These are phyloP conservation scores for Nomada lathburiana DNA, from an alignment of 2,888 invertebrate genomes.

Conservation along the genomic window DNA sequence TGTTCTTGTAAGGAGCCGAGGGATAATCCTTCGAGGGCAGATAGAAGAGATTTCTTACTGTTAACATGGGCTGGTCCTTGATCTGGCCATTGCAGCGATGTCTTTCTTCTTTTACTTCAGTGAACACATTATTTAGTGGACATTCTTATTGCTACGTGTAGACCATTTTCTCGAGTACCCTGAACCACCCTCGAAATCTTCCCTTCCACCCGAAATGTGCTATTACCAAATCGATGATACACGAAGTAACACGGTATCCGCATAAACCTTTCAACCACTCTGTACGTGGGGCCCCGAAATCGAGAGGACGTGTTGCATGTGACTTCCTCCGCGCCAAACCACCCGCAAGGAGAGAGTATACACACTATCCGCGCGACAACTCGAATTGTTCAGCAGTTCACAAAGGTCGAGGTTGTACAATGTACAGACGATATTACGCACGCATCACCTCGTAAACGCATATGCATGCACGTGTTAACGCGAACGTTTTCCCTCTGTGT, in stretches of 20 bases:
- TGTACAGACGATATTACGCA: conserved; percentile 40
- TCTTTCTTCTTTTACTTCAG: background rate
- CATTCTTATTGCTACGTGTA: no score
- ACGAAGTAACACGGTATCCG: no score
- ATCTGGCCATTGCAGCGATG: background rate
- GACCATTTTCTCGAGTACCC: no score
- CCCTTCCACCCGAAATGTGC: no score
- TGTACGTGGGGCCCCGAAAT: background rate
- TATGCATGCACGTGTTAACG: conserved; percentile 54
- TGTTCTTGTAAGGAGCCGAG: background rate
- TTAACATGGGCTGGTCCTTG: no score
- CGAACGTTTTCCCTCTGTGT: conserved; percentile 21
- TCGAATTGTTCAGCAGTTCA: background rate
- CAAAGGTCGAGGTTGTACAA: conserved; percentile 23
- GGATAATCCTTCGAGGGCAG: background rate
- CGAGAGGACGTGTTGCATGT: conserved; percentile 24
- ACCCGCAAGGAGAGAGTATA: background rate
- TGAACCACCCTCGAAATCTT: no score
- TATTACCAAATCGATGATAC: no score
- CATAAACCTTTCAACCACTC: no score
- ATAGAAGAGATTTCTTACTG: background rate
- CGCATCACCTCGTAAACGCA: conserved; percentile 52
- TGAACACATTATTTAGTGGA: no score
- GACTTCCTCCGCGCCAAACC: background rate
- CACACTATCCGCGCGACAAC: background rate